Evolutionary conservation across 2,797 vertebrate species (phyloP).

Genomic region (Erpetoichthys calabaricus): DNA sequence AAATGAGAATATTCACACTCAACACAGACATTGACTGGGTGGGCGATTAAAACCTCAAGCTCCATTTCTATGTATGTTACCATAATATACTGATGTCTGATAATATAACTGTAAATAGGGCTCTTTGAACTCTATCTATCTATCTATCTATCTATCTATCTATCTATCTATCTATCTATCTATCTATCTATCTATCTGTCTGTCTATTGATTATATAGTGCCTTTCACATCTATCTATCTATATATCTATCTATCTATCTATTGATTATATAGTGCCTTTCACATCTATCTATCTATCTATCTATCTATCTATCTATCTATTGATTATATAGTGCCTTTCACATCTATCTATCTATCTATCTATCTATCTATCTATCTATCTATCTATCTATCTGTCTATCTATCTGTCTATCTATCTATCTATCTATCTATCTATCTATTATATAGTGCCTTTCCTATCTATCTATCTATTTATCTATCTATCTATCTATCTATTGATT

Average conservation of each 20-base stretch:
- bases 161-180: constrained; percentile 7
- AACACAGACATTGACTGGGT: too few relatives aligned
- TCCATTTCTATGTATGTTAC: too few relatives aligned
- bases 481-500: background rate
- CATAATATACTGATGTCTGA: too few relatives aligned
- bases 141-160: background rate
- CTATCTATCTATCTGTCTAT: background rate
- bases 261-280: too few relatives aligned
- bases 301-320: constrained; percentile 20
- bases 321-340: too few relatives aligned
- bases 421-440: constrained; percentile 12
- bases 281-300: background rate
- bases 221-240: constrained; percentile 17
- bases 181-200: constrained; percentile 18
- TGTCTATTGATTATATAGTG: too few relatives aligned
- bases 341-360: constrained; percentile 4
- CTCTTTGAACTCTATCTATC: too few relatives aligned
- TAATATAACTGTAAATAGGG: too few relatives aligned
- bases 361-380: background rate
- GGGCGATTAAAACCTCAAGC: too few relatives aligned
- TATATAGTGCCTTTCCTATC: too few relatives aligned
- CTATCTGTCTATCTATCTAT: constrained; percentile 16
- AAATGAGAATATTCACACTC: too few relatives aligned
- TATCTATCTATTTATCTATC: too few relatives aligned
- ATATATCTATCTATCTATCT: constrained; percentile 16